phyloP scores from a whole-genome alignment of 92 coral and sea anemone genomes.

The Scolanthus callimorphus region DNA sequence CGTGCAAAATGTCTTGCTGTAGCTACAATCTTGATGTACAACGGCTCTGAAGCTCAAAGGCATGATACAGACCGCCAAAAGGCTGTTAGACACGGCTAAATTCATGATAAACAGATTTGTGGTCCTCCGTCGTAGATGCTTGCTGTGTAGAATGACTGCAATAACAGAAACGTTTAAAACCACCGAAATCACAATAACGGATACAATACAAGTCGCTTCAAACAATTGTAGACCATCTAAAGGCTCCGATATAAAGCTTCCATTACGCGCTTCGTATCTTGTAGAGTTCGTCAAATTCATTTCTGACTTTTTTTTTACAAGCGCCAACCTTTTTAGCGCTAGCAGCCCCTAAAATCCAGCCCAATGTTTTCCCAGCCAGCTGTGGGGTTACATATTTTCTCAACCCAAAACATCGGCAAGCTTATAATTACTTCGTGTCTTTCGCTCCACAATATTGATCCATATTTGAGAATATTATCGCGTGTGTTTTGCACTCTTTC shows the following conservation, averaged over 20 bases:
- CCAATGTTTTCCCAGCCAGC: not conserved
- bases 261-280: not conserved
- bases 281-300: no score
- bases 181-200: slow-evolving; percentile 54
- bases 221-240: slow-evolving; percentile 20
- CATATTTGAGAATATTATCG: no score
- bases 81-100: slow-evolving; percentile 70
- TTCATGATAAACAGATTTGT: slow-evolving; percentile 86
- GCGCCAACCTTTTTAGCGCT: no score
- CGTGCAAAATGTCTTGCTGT: slow-evolving; percentile 66
- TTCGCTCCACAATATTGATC: no score
- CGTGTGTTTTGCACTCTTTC: no score
- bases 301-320: no score
- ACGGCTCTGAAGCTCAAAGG: slow-evolving; percentile 69
- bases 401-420: not conserved
- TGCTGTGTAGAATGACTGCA: slow-evolving; percentile 59
- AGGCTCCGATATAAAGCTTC: not conserved
- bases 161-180: slow-evolving; percentile 59
- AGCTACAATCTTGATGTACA: slow-evolving; percentile 48
- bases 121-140: slow-evolving; percentile 53
- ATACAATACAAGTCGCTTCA: slow-evolving; percentile 39
- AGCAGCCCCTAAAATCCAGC: no score
- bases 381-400: not conserved
- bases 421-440: no score
- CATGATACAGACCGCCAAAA: slow-evolving; percentile 65